These are phyloP conservation scores for Drosophila melanogaster DNA, from an alignment of 1,140 invertebrate genomes.

Conservation along the genomic window DNA sequence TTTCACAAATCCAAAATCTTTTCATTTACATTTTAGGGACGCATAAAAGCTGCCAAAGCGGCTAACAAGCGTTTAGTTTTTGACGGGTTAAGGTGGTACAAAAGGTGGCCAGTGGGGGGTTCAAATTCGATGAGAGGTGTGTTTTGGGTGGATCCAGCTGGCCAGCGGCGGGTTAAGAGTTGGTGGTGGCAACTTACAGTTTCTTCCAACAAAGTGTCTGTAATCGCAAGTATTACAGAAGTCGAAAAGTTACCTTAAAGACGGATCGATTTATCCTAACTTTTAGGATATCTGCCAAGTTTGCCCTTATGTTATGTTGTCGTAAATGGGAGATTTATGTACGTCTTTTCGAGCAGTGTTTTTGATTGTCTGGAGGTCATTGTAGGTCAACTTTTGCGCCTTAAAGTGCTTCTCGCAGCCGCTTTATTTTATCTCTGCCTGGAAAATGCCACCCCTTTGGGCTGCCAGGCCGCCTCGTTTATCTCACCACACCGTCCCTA, in stretches of 20 bases:
- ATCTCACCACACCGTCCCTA: slow-evolving; percentile 6
- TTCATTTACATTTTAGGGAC: slow-evolving; percentile 71
- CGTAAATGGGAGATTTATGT: too few relatives aligned
- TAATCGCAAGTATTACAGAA: not conserved
- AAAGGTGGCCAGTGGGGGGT: not conserved
- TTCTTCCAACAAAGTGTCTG: not conserved
- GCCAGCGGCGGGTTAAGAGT: not conserved
- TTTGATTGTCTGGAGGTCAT: slow-evolving; percentile 52
- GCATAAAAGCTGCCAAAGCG: slow-evolving; percentile 76
- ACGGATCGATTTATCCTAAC: too few relatives aligned
- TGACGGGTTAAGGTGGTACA: not conserved
- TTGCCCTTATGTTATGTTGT: not conserved
- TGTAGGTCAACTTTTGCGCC: slow-evolving; percentile 59
- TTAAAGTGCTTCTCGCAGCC: slow-evolving; percentile 40
- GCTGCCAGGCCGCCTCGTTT: slow-evolving; percentile 5
- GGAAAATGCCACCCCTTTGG: slow-evolving; percentile 2
- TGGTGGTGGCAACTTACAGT: not conserved
- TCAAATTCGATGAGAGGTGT: not conserved
- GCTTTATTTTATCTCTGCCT: slow-evolving; percentile 22
- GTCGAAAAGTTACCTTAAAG: too few relatives aligned
- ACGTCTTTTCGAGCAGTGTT: slow-evolving; percentile 3
- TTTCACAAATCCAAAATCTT: slow-evolving; percentile 49
- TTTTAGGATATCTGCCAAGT: too few relatives aligned
- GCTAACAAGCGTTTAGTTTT: slow-evolving; percentile 69
- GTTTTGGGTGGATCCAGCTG: not conserved